Conservation (phyloP, 2,113 vertebrate species). For the Heterotilapia buettikoferi region DNA sequence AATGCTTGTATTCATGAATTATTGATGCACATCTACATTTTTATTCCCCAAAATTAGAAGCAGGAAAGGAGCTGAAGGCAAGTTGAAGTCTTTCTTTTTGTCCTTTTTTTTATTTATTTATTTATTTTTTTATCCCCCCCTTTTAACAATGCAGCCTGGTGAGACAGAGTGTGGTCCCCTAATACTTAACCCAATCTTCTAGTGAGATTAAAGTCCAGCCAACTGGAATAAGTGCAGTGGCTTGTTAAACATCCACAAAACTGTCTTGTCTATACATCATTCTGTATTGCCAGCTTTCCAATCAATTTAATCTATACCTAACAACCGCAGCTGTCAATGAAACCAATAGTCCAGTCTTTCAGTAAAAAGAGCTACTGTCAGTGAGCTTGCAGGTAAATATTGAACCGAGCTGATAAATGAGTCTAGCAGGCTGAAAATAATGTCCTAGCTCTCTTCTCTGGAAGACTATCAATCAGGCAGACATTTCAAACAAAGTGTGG, state of each 20-base stretch:
- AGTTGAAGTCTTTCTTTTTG: not conserved
- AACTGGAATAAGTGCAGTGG: conserved; percentile 35
- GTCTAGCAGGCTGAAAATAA: not conserved
- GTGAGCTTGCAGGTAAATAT: conserved; percentile 47
- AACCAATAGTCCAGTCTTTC: conserved; percentile 34
- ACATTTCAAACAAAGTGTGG: conserved; percentile 50
- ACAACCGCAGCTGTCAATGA: conserved; percentile 31
- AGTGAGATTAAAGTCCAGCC: conserved; percentile 38
- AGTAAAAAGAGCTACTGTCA: conserved; percentile 22
- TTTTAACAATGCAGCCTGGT: not conserved
- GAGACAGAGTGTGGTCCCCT: not conserved
- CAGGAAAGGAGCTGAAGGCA: not conserved
- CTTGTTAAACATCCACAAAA: conserved; percentile 49
- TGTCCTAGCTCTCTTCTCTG: conserved; percentile 2
- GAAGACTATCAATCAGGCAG: conserved; percentile 50
- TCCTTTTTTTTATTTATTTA: not conserved
- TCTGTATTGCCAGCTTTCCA: conserved; percentile 18
- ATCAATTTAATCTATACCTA: conserved; percentile 54
- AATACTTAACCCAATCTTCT: conserved; percentile 41
- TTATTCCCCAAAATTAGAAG: not conserved
- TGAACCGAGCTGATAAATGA: conserved; percentile 51
- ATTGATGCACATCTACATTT: conserved; percentile 37
- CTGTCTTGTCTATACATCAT: not conserved
- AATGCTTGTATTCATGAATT: conserved; percentile 45
- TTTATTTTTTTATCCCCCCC: accelerated